phyloP scores from a whole-genome alignment of 2,888 invertebrate genomes.

The Agrenia bidenticulata region DNA sequence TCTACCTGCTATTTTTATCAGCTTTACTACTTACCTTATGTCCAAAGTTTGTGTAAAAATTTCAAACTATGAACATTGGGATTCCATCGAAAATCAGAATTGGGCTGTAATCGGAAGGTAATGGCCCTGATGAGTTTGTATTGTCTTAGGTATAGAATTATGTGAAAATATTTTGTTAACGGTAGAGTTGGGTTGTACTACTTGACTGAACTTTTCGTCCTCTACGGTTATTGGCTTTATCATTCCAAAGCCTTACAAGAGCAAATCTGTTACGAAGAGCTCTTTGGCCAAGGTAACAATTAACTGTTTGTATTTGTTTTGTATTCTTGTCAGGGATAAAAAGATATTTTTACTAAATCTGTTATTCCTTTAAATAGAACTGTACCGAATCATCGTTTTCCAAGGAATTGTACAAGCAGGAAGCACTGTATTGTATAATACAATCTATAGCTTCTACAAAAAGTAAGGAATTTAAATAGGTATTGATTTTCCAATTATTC shows the following conservation, averaged over 20 bases:
- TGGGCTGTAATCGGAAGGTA: constrained; percentile 12
- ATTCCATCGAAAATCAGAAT: neutral
- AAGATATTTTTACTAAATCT: neutral
- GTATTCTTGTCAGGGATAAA: too few species aligned
- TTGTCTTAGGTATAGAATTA: too few species aligned
- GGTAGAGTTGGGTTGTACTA: constrained; percentile 15
- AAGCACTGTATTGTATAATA: neutral
- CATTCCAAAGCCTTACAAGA: neutral
- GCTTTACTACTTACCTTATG: neutral
- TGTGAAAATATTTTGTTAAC: neutral
- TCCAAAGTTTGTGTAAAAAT: neutral
- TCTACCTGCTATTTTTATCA: neutral
- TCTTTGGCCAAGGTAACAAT: neutral
- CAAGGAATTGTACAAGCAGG: neutral
- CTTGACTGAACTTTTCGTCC: neutral
- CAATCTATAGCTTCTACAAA: neutral
- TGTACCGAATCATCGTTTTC: constrained; percentile 9
- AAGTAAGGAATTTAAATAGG: too few species aligned
- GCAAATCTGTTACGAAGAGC: neutral
- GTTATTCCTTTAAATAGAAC: neutral
- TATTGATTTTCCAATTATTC: neutral
- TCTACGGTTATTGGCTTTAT: constrained; percentile 7
- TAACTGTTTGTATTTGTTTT: too few species aligned
- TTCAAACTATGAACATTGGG: constrained; percentile 11
- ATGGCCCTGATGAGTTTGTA: neutral